These are phyloP conservation scores for Gymnorhina tibicen DNA, from an alignment of 2,113 vertebrate genomes.

Conservation along the genomic window DNA sequence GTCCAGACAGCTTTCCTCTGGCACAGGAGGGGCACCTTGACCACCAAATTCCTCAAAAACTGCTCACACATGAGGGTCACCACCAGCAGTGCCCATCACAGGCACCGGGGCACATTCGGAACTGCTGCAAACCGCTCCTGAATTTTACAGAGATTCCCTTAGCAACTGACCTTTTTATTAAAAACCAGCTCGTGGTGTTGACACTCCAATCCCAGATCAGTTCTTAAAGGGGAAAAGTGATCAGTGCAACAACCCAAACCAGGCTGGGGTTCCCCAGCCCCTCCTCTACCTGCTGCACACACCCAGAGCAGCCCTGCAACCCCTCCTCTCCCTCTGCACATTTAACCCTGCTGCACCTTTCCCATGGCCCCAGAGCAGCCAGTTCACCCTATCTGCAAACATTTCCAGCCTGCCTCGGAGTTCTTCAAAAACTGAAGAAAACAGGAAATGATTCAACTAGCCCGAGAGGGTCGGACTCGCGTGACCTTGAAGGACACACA, in stretches of 20 bases:
- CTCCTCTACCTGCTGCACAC: not conserved
- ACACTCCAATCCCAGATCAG: accelerated
- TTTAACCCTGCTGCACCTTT: not conserved
- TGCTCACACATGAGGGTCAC: accelerated
- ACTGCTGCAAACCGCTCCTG: not conserved
- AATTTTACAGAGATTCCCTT: not conserved
- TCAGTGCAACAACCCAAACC: not conserved
- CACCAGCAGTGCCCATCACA: accelerated
- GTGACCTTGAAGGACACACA: not conserved
- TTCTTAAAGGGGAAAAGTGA: not conserved
- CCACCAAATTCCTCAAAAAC: not conserved
- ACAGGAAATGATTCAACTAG: slow-evolving; percentile 67
- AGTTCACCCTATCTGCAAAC: not conserved
- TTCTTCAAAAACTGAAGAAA: slow-evolving; percentile 13
- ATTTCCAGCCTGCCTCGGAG: slow-evolving; percentile 5
- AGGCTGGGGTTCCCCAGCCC: not conserved
- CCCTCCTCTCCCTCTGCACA: not conserved
- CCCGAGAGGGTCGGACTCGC: not conserved
- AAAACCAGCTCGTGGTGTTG: not conserved
- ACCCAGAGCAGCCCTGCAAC: not conserved
- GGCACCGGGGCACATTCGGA: accelerated
- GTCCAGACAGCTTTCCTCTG: not conserved
- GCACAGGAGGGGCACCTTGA: not conserved
- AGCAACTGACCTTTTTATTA: not conserved
- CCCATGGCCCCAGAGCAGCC: slow-evolving; percentile 15